A percentile compares a stretch with the other conserved stretches of the same genome.
phyloP scores from a whole-genome alignment of 2,888 invertebrate species.

The Sminthurinus aureus region DNA sequence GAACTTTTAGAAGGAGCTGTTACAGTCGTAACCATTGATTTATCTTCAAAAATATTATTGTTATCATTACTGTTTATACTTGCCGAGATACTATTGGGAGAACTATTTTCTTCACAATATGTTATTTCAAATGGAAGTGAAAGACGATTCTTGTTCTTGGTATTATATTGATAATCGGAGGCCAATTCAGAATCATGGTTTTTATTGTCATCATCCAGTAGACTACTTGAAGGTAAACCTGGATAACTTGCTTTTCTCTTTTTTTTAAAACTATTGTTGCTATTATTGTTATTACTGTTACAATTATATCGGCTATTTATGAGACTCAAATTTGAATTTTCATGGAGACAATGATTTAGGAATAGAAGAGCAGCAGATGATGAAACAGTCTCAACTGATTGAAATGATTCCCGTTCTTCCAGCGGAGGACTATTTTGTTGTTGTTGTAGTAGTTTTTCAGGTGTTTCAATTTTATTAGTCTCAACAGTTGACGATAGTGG shows the following conservation, averaged over 20 bases:
- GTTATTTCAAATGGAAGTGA: background rate
- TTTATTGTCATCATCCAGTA: no score
- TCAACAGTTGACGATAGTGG: background rate
- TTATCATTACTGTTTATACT: no score
- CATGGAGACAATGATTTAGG: no score
- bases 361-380: no score
- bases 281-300: background rate
- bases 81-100: no score
- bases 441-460: background rate
- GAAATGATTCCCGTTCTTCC: background rate
- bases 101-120: background rate
- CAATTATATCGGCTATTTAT: no score
- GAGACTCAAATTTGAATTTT: no score
- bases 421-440: no score
- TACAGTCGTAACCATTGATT: background rate
- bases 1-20: background rate
- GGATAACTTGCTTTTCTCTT: background rate
- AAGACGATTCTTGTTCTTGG: background rate
- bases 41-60: no score
- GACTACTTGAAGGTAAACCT: background rate
- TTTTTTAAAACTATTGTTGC: background rate
- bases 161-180: background rate
- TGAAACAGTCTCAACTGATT: background rate
- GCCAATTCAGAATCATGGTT: no score
- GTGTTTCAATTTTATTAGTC: background rate